A percentile compares a stretch with the other conserved stretches of the same genome.
These are phyloP conservation scores for Eupithecia pulchellata DNA, from an alignment of 2,888 invertebrate genomes.

Conservation along the genomic window DNA sequence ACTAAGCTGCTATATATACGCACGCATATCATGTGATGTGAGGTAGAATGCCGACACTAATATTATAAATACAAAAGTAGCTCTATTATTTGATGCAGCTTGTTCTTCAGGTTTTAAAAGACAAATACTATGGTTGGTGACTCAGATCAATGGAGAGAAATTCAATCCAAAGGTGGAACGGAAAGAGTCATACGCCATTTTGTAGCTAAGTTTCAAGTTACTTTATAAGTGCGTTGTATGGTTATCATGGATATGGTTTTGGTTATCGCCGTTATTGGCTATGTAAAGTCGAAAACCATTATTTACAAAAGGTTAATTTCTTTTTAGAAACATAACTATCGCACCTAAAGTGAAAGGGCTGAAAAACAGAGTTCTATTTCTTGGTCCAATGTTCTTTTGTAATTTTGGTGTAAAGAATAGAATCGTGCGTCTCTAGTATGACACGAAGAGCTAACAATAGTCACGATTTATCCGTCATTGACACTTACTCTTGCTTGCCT, in stretches of 20 bases:
- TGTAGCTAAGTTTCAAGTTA: no score
- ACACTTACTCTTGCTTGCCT: conserved; percentile 42
- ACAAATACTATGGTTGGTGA: no score
- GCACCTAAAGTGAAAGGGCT: conserved; percentile 12
- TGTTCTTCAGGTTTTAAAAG: background rate
- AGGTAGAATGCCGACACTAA: no score
- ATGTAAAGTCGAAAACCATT: background rate
- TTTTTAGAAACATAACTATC: background rate
- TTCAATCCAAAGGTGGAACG: background rate
- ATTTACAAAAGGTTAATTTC: background rate
- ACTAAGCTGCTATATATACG: no score
- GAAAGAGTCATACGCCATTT: no score
- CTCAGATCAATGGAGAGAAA: no score
- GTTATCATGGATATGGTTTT: no score
- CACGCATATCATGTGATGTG: no score
- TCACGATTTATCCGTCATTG: conserved; percentile 43
- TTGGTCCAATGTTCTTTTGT: conserved; percentile 25
- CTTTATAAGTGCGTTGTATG: no score
- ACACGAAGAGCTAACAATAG: conserved; percentile 36
- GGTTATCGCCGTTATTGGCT: no score
- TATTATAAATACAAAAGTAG: no score
- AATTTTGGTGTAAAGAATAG: conserved; percentile 37
- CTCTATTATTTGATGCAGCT: no score
- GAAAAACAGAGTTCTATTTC: conserved; percentile 12
- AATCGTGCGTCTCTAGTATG: conserved; percentile 24